Conservation (phyloP, 2,797 vertebrate genomes). For the Characodon lateralis region DNA sequence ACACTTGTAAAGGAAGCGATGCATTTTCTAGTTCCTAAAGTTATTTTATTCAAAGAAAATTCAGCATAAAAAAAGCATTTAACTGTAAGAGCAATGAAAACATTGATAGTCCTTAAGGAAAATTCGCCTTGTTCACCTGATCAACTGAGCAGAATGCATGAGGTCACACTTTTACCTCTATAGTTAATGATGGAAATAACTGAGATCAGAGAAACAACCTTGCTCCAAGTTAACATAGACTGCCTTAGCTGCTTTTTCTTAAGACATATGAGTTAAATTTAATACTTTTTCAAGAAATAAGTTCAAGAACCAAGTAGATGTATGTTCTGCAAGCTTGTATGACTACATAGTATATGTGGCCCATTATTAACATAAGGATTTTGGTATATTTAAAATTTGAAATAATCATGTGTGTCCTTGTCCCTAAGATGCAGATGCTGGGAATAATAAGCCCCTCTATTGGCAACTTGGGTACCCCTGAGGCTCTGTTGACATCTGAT, state of each 20-base stretch:
- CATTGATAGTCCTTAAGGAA: not conserved
- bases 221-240: not conserved
- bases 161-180: too few species aligned
- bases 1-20: not conserved
- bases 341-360: not conserved
- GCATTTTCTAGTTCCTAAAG: not conserved
- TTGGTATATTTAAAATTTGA: not conserved
- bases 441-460: constrained; percentile 83
- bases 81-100: not conserved
- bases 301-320: not conserved
- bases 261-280: not conserved
- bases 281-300: not conserved
- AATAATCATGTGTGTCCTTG: not conserved
- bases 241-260: not conserved
- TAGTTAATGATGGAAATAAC: too few species aligned
- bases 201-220: too few species aligned
- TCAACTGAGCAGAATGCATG: not conserved
- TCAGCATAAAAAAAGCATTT: not conserved
- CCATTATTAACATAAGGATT: not conserved
- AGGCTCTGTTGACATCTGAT: constrained; percentile 57
- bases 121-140: not conserved
- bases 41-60: not conserved
- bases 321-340: not conserved
- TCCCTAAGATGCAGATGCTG: constrained; percentile 82
- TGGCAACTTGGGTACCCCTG: constrained; percentile 68